Conservation (phyloP, 1,140 invertebrate species). For the Drosophila pectinifera region DNA sequence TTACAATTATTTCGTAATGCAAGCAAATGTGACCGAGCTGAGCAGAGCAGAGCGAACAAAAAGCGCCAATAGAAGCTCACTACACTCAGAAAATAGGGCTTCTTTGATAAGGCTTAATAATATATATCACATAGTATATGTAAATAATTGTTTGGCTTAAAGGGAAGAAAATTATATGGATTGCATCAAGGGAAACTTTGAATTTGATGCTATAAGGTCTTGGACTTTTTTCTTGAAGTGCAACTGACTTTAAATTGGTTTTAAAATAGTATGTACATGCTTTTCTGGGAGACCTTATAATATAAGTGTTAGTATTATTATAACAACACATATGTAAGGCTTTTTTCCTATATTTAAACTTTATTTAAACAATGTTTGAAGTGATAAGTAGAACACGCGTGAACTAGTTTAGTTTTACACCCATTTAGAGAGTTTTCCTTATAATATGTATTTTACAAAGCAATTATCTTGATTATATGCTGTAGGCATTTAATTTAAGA, state of each 20-base stretch:
- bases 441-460: too few species aligned
- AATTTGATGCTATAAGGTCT: neutral
- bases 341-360: neutral
- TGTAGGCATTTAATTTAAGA: too few species aligned
- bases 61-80: conserved; percentile 33
- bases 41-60: conserved; percentile 39
- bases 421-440: too few species aligned
- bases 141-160: neutral
- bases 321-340: too few species aligned
- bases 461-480: too few species aligned
- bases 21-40: conserved; percentile 76
- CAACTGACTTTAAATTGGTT: neutral
- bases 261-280: neutral
- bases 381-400: too few species aligned
- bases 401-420: too few species aligned
- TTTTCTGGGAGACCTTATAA: too few species aligned
- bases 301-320: too few species aligned
- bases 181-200: neutral
- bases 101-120: conserved; percentile 6
- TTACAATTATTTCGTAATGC: conserved; percentile 82
- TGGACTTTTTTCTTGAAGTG: neutral
- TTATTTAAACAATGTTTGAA: too few species aligned
- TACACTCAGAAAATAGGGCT: conserved; percentile 30
- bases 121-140: neutral
- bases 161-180: neutral